Evolutionary conservation across 2,797 vertebrate species (phyloP).

Genomic region (Stomatorhinus walkeri): DNA sequence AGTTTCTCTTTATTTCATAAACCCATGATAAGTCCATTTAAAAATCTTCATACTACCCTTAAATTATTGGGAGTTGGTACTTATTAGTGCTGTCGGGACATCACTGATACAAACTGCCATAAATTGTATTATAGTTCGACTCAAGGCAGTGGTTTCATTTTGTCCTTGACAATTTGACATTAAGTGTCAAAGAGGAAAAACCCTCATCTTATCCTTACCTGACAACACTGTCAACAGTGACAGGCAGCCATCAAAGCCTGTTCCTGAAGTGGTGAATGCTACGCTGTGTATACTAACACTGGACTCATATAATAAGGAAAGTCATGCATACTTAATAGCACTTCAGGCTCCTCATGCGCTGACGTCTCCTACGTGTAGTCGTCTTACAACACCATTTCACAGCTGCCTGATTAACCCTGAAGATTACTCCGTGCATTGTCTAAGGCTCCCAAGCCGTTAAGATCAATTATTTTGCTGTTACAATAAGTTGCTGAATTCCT

Average conservation of each 20-base stretch:
- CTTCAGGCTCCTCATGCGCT: not conserved
- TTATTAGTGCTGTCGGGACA: not conserved
- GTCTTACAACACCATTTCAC: not conserved
- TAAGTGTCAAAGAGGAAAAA: not conserved
- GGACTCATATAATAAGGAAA: not conserved
- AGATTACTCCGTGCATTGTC: not conserved
- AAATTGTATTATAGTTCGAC: not conserved
- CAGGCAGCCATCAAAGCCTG: not conserved
- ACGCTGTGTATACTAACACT: not conserved
- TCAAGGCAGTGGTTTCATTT: not conserved
- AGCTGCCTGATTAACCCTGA: not conserved
- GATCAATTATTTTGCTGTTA: not conserved
- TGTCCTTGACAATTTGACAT: constrained; percentile 6
- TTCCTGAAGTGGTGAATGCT: not conserved
- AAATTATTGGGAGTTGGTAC: not conserved
- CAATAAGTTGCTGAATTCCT: not conserved
- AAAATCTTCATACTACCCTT: not conserved
- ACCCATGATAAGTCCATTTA: not conserved
- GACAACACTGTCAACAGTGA: not conserved
- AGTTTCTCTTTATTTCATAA: not conserved
- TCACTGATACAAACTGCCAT: not conserved
- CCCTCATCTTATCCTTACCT: not conserved
- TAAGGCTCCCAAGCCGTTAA: not conserved
- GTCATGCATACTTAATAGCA: not conserved
- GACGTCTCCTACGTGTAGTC: not conserved